Evolutionary conservation across 2,113 vertebrate genomes (phyloP).

Genomic region (Solea senegalensis): DNA sequence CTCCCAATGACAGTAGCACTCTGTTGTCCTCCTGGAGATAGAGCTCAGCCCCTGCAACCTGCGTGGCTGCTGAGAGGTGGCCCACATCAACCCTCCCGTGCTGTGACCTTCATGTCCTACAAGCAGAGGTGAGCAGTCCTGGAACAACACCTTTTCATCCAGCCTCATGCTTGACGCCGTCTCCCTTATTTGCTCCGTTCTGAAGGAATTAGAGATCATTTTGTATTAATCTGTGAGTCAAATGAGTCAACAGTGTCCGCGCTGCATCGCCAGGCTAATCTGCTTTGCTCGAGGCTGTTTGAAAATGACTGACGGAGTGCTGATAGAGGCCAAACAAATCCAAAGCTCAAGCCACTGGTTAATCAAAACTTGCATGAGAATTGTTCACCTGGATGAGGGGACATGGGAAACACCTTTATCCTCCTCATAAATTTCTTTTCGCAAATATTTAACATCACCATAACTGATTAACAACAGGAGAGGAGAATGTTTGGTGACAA

Average conservation of each 20-base stretch:
- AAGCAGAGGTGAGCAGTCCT: slow-evolving; percentile 57
- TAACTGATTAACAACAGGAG: too few species aligned
- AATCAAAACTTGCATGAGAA: slow-evolving; percentile 52
- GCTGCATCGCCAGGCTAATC: slow-evolving; percentile 64
- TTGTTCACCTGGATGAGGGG: slow-evolving; percentile 35
- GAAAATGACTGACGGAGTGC: slow-evolving; percentile 67
- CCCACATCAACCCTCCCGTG: slow-evolving; percentile 41
- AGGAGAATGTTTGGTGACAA: too few species aligned
- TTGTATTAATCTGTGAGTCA: slow-evolving; percentile 67
- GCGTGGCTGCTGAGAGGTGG: slow-evolving; percentile 57
- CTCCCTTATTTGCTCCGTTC: slow-evolving; percentile 45
- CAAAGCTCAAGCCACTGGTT: slow-evolving; percentile 49
- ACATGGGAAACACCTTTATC: not conserved
- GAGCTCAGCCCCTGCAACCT: slow-evolving; percentile 62
- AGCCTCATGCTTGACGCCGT: slow-evolving; percentile 29
- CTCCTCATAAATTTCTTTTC: not conserved
- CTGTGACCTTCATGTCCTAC: slow-evolving; percentile 74
- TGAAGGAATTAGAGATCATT: slow-evolving; percentile 62
- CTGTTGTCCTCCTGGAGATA: slow-evolving; percentile 69
- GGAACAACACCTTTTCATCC: slow-evolving; percentile 40
- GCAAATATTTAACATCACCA: too few species aligned
- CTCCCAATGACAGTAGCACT: slow-evolving; percentile 65
- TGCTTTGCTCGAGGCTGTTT: slow-evolving; percentile 62
- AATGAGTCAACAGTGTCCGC: slow-evolving; percentile 56
- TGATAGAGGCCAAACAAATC: slow-evolving; percentile 64